Conservation (phyloP, 2,797 vertebrate genomes). For the Echeneis naucrates region DNA sequence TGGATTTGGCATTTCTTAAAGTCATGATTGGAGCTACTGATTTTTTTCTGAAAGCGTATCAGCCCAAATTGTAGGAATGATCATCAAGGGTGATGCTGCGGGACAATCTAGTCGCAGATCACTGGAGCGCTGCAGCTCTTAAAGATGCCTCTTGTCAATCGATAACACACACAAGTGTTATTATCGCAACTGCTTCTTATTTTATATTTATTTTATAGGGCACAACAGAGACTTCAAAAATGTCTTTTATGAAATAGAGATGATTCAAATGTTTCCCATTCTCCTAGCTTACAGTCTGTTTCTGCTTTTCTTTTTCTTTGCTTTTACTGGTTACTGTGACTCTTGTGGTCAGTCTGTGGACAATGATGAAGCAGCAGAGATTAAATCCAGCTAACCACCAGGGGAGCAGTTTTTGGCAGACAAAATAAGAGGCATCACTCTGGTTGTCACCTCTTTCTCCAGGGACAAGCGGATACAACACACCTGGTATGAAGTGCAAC, state of each 20-base stretch:
- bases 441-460: slow-evolving; percentile 23
- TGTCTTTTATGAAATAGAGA: background rate
- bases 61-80: background rate
- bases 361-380: slow-evolving; percentile 6
- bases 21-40: background rate
- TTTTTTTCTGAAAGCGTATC: background rate
- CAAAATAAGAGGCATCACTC: slow-evolving; percentile 43
- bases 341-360: background rate
- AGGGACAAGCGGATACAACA: slow-evolving; percentile 22
- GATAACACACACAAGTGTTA: background rate
- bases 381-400: slow-evolving; percentile 21
- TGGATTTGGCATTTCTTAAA: background rate
- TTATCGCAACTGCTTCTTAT: background rate
- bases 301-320: background rate
- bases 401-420: slow-evolving; percentile 28
- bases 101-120: slow-evolving; percentile 1
- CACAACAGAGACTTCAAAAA: background rate
- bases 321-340: background rate
- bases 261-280: background rate
- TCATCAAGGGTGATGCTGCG: background rate
- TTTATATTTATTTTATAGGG: background rate
- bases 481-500: background rate
- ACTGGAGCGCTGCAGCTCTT: slow-evolving; percentile 1
- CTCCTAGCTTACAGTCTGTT: background rate
- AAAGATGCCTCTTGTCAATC: background rate